These are phyloP conservation scores for Helicolenus hilgendorfi DNA, from an alignment of 2,797 vertebrate genomes.

Conservation along the genomic window DNA sequence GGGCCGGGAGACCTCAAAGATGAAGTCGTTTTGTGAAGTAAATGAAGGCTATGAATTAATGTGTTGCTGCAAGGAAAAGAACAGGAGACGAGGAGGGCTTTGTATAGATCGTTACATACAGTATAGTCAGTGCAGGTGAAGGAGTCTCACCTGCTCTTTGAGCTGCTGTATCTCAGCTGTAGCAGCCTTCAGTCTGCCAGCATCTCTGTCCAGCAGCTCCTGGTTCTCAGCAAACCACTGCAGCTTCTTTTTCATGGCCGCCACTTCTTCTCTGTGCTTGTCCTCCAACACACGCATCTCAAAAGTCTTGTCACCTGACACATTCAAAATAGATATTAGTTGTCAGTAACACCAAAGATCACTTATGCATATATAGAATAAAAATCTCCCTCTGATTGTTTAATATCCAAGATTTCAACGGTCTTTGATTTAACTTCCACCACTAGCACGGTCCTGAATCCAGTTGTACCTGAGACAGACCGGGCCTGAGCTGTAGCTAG, in stretches of 20 bases:
- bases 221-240: slow-evolving; percentile 97
- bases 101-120: neutral
- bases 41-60: neutral
- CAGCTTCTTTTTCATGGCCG: slow-evolving; percentile 91
- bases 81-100: neutral
- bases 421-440: neutral
- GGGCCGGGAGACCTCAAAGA: too few species aligned
- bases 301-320: slow-evolving; percentile 90
- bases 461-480: slow-evolving; percentile 86
- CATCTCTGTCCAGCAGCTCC: slow-evolving; percentile 94
- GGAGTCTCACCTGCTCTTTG: slow-evolving; percentile 89
- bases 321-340: neutral
- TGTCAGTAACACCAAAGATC: neutral
- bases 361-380: too few species aligned
- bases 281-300: slow-evolving; percentile 92
- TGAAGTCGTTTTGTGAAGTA: neutral
- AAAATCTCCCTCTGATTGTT: neutral
- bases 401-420: neutral
- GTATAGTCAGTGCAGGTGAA: neutral
- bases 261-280: slow-evolving; percentile 91
- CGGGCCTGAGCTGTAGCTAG: slow-evolving; percentile 87
- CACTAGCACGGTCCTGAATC: neutral
- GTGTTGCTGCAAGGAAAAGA: neutral
- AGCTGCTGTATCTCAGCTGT: slow-evolving; percentile 92
- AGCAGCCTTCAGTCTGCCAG: slow-evolving; percentile 91